phyloP scores from a whole-genome alignment of 2,888 invertebrate genomes.

The Neuroscelio doddi region DNA sequence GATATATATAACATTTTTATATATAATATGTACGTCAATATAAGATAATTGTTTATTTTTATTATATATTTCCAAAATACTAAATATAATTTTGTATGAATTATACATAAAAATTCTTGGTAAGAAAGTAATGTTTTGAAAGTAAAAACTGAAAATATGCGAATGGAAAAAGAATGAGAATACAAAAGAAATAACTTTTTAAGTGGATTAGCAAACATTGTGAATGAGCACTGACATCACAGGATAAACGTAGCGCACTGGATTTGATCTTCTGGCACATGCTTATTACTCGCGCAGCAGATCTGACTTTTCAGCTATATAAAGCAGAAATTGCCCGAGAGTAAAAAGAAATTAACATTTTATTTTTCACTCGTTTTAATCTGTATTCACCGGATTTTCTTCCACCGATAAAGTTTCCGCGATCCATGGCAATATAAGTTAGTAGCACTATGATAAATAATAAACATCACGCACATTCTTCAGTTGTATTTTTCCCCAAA shows the following conservation, averaged over 20 bases:
- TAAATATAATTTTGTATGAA: not conserved
- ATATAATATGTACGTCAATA: not conserved
- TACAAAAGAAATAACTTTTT: slow-evolving; percentile 21
- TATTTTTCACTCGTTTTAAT: slow-evolving; percentile 32
- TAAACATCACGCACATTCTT: slow-evolving; percentile 21
- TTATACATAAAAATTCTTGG: not conserved
- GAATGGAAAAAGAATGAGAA: slow-evolving; percentile 13
- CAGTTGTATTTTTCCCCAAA: slow-evolving; percentile 23
- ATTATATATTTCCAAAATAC: not conserved
- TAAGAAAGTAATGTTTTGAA: not conserved
- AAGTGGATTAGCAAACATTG: slow-evolving; percentile 42
- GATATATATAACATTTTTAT: slow-evolving; percentile 1
- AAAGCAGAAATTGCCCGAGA: slow-evolving; percentile 18
- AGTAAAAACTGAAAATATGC: slow-evolving; percentile 23
- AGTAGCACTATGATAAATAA: slow-evolving; percentile 25
- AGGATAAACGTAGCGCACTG: slow-evolving; percentile 17
- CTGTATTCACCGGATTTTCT: slow-evolving; percentile 24
- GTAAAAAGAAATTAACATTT: slow-evolving; percentile 41
- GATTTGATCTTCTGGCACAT: slow-evolving; percentile 34
- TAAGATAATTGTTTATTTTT: not conserved
- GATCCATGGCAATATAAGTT: slow-evolving; percentile 41
- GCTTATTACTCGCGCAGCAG: slow-evolving; percentile 37
- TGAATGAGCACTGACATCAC: not conserved
- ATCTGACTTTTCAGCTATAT: slow-evolving; percentile 19
- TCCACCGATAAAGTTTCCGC: slow-evolving; percentile 42